Evolutionary conservation across 2,888 invertebrate genomes (phyloP).

Genomic region (Hypselothyrea guttata): DNA sequence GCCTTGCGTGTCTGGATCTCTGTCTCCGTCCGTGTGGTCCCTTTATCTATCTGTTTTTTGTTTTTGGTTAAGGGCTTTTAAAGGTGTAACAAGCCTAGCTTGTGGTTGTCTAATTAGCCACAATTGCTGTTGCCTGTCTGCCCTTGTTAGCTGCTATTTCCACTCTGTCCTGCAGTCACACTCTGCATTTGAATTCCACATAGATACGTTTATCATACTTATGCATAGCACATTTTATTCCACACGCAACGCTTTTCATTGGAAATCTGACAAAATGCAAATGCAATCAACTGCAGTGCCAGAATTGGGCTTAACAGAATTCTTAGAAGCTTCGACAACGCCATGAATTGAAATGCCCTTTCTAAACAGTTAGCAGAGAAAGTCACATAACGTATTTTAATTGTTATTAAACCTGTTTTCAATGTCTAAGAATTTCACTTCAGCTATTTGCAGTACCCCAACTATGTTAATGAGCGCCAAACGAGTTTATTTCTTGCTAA

Average conservation of each 20-base stretch:
- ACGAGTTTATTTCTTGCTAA: not conserved
- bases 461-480: not conserved
- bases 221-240: slow-evolving; percentile 45
- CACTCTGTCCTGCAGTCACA: slow-evolving; percentile 3
- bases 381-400: not conserved
- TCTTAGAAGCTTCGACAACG: slow-evolving; percentile 6
- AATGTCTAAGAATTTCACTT: slow-evolving; percentile 9
- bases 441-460: too few species aligned
- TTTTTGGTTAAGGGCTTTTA: not conserved
- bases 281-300: slow-evolving; percentile 24
- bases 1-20: not conserved
- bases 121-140: slow-evolving; percentile 52
- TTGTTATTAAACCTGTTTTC: not conserved
- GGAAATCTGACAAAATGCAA: slow-evolving; percentile 66
- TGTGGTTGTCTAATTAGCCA: slow-evolving; percentile 67
- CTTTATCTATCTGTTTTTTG: slow-evolving; percentile 1
- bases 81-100: slow-evolving; percentile 29
- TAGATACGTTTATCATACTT: slow-evolving; percentile 42
- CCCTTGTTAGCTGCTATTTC: slow-evolving; percentile 53
- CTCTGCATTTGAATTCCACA: slow-evolving; percentile 48
- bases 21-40: slow-evolving; percentile 32
- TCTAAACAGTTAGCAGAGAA: too few species aligned
- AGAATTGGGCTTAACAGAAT: slow-evolving; percentile 6
- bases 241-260: slow-evolving; percentile 66
- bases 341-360: slow-evolving; percentile 1